These are phyloP conservation scores for human (Homo sapiens) DNA, from an alignment of 2,113 vertebrate genomes.

Conservation along the genomic window GRCh38 chr13:104275001-104275500, in stretches of 20 bases:
- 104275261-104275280: neutral
- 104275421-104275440: neutral
- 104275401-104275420: neutral
- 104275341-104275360: neutral
- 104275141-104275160: neutral
- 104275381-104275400: neutral
- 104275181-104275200: neutral
- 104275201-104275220: neutral
- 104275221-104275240: neutral
- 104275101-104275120: too few relatives aligned
- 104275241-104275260: neutral
- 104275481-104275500: neutral
- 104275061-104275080: too few relatives aligned
- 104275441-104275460: neutral
- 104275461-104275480: neutral
- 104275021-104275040: too few relatives aligned
- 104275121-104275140: too few relatives aligned
- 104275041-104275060: too few relatives aligned
- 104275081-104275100: too few relatives aligned
- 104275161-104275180: neutral
- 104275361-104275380: neutral
- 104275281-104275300: neutral
- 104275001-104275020: too few relatives aligned
- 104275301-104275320: neutral
- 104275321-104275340: neutral